Percentiles rank a stretch among this genome's conserved stretches.
These are phyloP conservation scores for Eurystomus gularis DNA, from an alignment of 2,113 vertebrate species.

Conservation along the genomic window DNA sequence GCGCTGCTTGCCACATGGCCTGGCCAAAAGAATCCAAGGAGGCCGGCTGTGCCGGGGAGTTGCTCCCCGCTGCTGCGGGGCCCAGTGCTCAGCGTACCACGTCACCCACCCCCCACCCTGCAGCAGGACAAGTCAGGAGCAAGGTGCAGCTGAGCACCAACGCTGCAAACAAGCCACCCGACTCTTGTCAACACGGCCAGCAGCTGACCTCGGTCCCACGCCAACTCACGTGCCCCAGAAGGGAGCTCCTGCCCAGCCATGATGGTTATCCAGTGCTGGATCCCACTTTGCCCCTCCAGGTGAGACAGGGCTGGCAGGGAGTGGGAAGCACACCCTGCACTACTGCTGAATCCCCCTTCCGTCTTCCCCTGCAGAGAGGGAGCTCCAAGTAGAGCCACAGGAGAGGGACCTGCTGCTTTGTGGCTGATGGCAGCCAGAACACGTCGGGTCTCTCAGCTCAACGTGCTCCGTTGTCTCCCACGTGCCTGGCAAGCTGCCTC, in stretches of 20 bases:
- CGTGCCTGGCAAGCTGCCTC: not conserved
- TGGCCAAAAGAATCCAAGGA: not conserved
- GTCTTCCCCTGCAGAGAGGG: not conserved
- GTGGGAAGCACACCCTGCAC: rapidly evolving
- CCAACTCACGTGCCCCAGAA: rapidly evolving
- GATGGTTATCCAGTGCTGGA: rapidly evolving
- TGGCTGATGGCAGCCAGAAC: not conserved
- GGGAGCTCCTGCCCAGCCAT: rapidly evolving
- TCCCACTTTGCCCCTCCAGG: not conserved
- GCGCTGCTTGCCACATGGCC: rapidly evolving
- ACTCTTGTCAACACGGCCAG: rapidly evolving
- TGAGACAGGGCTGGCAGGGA: not conserved
- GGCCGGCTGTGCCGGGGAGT: rapidly evolving
- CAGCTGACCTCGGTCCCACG: not conserved
- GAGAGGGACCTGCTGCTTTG: rapidly evolving
- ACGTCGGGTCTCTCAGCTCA: rapidly evolving
- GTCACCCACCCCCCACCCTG: rapidly evolving
- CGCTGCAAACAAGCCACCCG: rapidly evolving
- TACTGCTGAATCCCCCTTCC: not conserved
- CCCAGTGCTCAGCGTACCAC: rapidly evolving
- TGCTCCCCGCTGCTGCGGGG: rapidly evolving
- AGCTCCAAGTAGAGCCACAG: not conserved
- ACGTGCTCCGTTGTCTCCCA: rapidly evolving
- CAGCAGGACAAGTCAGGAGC: not conserved
- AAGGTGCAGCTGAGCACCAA: rapidly evolving